These are phyloP conservation scores for Gambelia wislizenii DNA, from an alignment of 2,797 vertebrate species.

Conservation along the genomic window DNA sequence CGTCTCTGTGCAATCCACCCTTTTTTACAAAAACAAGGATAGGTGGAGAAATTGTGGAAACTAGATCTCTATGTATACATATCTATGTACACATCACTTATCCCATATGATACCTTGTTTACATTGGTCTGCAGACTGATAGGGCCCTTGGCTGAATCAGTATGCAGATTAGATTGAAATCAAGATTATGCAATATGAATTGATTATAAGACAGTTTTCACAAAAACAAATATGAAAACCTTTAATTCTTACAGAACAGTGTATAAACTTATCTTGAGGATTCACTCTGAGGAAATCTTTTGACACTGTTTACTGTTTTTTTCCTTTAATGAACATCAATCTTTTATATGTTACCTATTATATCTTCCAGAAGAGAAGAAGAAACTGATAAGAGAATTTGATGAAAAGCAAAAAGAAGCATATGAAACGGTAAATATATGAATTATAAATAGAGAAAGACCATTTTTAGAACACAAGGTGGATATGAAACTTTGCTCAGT, in stretches of 20 bases:
- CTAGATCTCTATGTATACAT: not conserved
- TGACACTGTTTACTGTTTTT: slow-evolving; percentile 13
- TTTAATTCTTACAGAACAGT: not conserved
- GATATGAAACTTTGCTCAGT: not conserved
- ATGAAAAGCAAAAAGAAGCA: slow-evolving; percentile 92
- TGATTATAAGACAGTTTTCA: not conserved
- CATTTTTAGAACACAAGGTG: not conserved
- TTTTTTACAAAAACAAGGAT: no score
- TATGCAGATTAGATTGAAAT: not conserved
- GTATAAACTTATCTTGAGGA: not conserved
- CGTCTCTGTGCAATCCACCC: not conserved
- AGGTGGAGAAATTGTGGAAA: not conserved
- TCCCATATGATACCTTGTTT: not conserved
- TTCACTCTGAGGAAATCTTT: not conserved
- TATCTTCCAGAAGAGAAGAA: slow-evolving; percentile 91
- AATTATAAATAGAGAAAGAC: not conserved
- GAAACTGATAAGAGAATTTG: slow-evolving; percentile 89
- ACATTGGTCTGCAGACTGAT: not conserved
- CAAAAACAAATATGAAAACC: slow-evolving; percentile 1
- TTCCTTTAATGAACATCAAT: not conserved
- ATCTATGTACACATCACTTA: not conserved
- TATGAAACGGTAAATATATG: slow-evolving; percentile 89
- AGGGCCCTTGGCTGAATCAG: not conserved
- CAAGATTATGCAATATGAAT: no score
- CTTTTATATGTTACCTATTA: slow-evolving; percentile 54